Base-by-base conservation (phyloP, 2,797 vertebrate species). In the Alcedo quadribrachys region DNA sequence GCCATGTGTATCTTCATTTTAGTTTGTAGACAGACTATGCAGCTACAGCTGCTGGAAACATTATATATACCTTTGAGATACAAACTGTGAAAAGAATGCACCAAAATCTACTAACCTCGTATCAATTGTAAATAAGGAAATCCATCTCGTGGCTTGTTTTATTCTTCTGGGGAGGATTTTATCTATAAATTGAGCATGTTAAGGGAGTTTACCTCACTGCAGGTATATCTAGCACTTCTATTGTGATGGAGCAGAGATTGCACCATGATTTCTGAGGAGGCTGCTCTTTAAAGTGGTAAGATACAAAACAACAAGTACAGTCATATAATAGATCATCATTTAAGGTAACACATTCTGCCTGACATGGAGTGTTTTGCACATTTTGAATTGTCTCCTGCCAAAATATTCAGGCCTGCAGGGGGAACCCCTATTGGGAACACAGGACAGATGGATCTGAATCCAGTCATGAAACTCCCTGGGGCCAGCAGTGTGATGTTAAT, bases 381-480 rank as follows among this genome's bases (percentile, higher is more conserved):
- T 96, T 96, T 90, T 76, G 76, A 96, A 93, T 95, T 89, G 91
- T 94, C 89, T 96, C 91, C 85, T 95, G 94, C 94, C 90, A 96
- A 88, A 96, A 90, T 95, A 94, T 96, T 95, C 94, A 92, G 91
- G 82, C 87, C 91, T 94, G 93, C 87, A 94, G 95, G 71, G 7
- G 95, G 83, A 96, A 84, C 70, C 89, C 94, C 94, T 87, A 43
- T 91, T 95, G 96, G 87, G 94, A 96, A 87, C 93, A 93, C 74
- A 94, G 93, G 95, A 94, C 96, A 96, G 96, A 96, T 96, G 95
- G 94, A 95, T 96, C 94, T 94, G 93, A 96, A 95, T 87, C 95
- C 92, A 97, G 94, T 92, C 96, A 81, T 89, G 90, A 93, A 95
- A 92, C 85, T 95, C 96, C 95, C 95, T 85, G 94, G 95, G 95